Evolutionary conservation across 1,140 invertebrate genomes (phyloP).

Genomic region (Apis dorsata): DNA sequence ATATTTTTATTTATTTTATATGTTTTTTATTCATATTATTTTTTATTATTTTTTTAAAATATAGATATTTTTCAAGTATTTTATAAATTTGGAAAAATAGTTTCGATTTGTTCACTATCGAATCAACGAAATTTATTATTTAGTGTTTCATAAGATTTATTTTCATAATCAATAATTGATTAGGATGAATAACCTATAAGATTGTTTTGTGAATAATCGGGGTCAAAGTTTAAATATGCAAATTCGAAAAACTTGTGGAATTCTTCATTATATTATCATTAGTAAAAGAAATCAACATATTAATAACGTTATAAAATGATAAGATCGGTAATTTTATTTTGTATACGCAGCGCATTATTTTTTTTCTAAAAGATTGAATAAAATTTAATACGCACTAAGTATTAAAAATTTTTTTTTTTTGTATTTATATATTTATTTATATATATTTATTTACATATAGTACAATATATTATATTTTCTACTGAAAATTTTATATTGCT

Average conservation of each 20-base stretch:
- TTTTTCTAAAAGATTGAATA: not conserved
- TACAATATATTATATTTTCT: not conserved
- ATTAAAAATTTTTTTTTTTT: not conserved
- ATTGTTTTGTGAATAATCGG: conserved; percentile 15
- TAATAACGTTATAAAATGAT: not conserved
- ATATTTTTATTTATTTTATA: not conserved
- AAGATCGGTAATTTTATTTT: not conserved
- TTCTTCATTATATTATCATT: conserved; percentile 12
- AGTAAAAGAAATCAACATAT: no score
- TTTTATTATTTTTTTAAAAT: no score
- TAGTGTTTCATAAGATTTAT: conserved; percentile 18
- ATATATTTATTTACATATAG: no score
- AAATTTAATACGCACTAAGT: not conserved
- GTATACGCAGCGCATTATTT: not conserved
- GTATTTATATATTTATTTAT: no score
- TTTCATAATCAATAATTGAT: conserved; percentile 1
- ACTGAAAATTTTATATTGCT: not conserved
- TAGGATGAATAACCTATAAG: conserved; percentile 22
- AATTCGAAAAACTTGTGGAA: not conserved
- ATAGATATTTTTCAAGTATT: no score
- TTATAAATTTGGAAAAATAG: not conserved
- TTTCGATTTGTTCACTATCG: not conserved
- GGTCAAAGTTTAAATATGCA: not conserved
- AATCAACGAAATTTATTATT: not conserved
- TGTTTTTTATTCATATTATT: no score